Conservation (phyloP, 2,888 invertebrate genomes). For the Tetheella fluctuosa region DNA sequence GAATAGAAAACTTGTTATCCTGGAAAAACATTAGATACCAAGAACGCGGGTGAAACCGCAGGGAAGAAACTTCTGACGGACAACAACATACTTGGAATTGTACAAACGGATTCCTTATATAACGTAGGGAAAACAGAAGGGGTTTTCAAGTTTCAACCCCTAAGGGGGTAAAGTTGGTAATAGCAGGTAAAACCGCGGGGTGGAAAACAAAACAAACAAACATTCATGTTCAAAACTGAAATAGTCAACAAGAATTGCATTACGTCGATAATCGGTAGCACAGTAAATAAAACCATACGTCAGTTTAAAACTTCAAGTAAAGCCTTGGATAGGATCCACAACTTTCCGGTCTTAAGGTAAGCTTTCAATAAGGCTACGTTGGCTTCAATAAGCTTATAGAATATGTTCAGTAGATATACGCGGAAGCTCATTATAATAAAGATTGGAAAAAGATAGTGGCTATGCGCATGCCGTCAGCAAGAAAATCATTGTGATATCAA, state of each 20-base stretch:
- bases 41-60: too few relatives aligned
- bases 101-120: too few relatives aligned
- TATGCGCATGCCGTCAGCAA: background rate
- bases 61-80: too few relatives aligned
- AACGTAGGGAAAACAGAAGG: too few relatives aligned
- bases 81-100: too few relatives aligned
- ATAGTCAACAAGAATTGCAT: background rate
- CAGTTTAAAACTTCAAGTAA: background rate
- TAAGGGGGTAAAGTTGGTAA: too few relatives aligned
- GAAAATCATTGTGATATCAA: background rate
- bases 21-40: too few relatives aligned
- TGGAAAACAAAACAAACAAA: background rate
- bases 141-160: too few relatives aligned
- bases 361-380: conserved; percentile 6
- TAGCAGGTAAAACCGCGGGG: too few relatives aligned
- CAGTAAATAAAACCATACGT: background rate
- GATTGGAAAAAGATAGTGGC: background rate
- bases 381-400: background rate
- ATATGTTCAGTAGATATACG: background rate
- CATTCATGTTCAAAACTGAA: background rate
- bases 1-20: too few relatives aligned
- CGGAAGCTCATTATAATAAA: background rate
- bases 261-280: background rate
- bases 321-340: background rate
- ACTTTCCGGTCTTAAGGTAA: conserved; percentile 1